Evolutionary conservation across 2,113 vertebrate species (phyloP).

Genomic region (Engystomops pustulosus): DNA sequence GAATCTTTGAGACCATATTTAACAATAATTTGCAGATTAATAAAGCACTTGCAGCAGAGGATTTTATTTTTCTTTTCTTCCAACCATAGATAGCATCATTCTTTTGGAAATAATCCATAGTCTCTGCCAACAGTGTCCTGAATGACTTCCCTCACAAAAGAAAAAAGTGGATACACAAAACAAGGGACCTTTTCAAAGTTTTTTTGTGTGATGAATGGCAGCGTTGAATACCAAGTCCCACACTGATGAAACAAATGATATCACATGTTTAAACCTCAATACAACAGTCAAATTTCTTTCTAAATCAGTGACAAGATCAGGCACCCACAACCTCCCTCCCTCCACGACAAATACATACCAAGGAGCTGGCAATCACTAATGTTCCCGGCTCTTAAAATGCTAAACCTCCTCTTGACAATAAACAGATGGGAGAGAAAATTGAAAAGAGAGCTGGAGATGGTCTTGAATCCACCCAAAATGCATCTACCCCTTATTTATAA

Average conservation of each 20-base stretch:
- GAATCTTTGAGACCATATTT: neutral
- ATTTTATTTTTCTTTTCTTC: neutral
- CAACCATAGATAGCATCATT: slow-evolving; percentile 54
- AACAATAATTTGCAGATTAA: neutral
- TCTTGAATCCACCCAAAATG: too few relatives aligned
- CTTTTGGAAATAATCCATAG: slow-evolving; percentile 50
- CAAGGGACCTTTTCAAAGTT: slow-evolving; percentile 57
- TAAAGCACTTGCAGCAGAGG: neutral
- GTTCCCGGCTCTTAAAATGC: neutral
- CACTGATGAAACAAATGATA: slow-evolving; percentile 59
- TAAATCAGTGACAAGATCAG: slow-evolving; percentile 34
- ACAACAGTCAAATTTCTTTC: slow-evolving; percentile 50
- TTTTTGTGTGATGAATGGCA: slow-evolving; percentile 51
- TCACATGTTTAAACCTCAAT: slow-evolving; percentile 55
- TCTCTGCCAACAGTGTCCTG: slow-evolving; percentile 35
- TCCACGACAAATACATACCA: slow-evolving; percentile 26
- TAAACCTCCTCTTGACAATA: neutral
- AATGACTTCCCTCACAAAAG: slow-evolving; percentile 51
- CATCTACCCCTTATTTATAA: too few relatives aligned
- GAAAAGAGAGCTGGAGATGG: too few relatives aligned
- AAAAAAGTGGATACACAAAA: slow-evolving; percentile 51
- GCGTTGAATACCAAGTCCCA: slow-evolving; percentile 55
- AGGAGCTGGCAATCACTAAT: too few relatives aligned
- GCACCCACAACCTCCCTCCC: slow-evolving; percentile 43
- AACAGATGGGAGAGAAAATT: neutral